Base-by-base conservation (phyloP, 1,140 invertebrate species). In the Drosophila nasuta region DNA sequence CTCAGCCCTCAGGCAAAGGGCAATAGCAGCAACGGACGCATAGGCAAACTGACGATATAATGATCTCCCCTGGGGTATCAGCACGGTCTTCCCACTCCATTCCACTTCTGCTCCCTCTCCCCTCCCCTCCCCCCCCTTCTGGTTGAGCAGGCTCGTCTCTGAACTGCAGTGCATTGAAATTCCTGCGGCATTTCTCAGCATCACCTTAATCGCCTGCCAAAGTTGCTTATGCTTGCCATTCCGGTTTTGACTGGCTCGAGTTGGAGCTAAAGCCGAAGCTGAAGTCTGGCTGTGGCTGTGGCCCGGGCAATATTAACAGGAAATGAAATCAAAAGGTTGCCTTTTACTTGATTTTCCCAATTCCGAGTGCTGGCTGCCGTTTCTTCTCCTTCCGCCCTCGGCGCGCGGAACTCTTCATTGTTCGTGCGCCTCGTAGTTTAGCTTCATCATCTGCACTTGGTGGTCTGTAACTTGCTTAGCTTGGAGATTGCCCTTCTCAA, bases 191-290 rank as follows among this genome's bases (percentile, higher is more conserved):
- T 85, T 85, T 69, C 85, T 71, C 66, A 77, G 81, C 85, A 85
- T 89, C 85, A 89, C 85, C 85, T 85, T 89, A 89, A 89, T 89
- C 85, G 85, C 85, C 81, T 89, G 85, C 81, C 85, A 89, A 89
- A 89, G 85, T 89, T 89, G 82, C 85, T 89, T 89, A 89, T 88
- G 83, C 65, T 69, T 82, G 68, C 71, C 70, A 66, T 69, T 69
- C 69, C 69, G 35, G 20, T 33, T 52, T 57, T 69, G 67, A 62
- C 38, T 75, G 75, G 58, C 75, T 33, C 5, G 33, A 33, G 33
- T 33, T 33, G 33, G 33, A 5, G 6, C 33, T 8, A 3, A 33
- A 33, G 33, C 33, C 30, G 30, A 7, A 7, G 35, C 35, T 38
- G 20, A 20, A 56, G 41, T 48, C 15, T 13, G 25, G 33, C 35